Conservation (phyloP, 1,140 invertebrate genomes). For the Camponotus vicinus region DNA sequence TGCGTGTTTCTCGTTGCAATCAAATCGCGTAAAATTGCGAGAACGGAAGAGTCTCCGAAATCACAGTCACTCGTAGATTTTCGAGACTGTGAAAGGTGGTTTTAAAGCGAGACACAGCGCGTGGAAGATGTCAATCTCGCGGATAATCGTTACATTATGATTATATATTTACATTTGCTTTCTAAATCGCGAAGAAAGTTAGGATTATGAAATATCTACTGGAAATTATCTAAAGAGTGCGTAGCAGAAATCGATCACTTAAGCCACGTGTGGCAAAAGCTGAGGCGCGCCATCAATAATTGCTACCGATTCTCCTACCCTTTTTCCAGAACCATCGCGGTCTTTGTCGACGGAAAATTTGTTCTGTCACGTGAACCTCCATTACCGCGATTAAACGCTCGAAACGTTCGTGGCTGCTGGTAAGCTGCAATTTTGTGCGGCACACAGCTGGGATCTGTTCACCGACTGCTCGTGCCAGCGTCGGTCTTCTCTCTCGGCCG, state of each 20-base stretch:
- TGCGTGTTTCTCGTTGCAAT: conserved; percentile 2
- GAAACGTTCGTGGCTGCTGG: conserved; percentile 46
- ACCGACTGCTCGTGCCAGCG: conserved; percentile 70
- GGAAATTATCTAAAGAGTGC: background rate
- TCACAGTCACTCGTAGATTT: background rate
- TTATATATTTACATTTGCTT: conserved; percentile 15
- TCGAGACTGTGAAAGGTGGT: background rate
- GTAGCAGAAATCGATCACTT: background rate
- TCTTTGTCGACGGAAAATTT: conserved; percentile 71
- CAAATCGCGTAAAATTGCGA: conserved; percentile 17
- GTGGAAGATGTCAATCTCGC: background rate
- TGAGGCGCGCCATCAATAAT: conserved; percentile 16
- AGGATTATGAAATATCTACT: conserved; percentile 1
- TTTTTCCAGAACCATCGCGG: conserved; percentile 9
- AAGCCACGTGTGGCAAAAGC: background rate
- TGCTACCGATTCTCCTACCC: conserved; percentile 27
- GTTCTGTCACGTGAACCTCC: conserved; percentile 75
- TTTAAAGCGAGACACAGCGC: background rate
- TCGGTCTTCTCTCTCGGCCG: conserved; percentile 28
- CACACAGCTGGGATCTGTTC: conserved; percentile 72
- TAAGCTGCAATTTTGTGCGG: conserved; percentile 66
- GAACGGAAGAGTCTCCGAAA: background rate
- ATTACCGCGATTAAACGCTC: conserved; percentile 80
- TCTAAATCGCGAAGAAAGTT: background rate
- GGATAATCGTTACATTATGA: background rate